Base-by-base conservation (phyloP, 2,888 invertebrate species). In the Microctonus aethiopoides region DNA sequence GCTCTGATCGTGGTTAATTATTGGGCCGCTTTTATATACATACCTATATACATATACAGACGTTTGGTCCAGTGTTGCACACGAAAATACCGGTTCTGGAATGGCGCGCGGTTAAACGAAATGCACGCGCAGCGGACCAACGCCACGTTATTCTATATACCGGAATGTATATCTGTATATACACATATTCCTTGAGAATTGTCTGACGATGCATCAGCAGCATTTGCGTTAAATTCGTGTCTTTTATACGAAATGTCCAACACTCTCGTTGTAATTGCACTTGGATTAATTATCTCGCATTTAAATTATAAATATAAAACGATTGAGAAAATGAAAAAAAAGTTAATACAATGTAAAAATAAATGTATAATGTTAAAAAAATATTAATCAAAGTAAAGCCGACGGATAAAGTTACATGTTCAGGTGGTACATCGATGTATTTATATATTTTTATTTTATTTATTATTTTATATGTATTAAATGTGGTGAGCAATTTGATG, bases 1-100 rank as follows among this genome's bases (percentile, higher is more conserved):
- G 81, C 81, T 81, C 79, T 72, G 80, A 82, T 85, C 82, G 80
- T 76, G 79, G 79, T 80, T 82, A 84, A 84, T 84, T 84, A 84
- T 83, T 82, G 78, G 80, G 76, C 78, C 78, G 79, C 80, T 83
- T 80, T 82, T 80, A 79, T 78, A 46, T 46, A 46, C 46, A 46
- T n/a, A n/a, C n/a, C n/a, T n/a, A n/a, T n/a, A n/a, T n/a, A n/a
- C n/a, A n/a, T n/a, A n/a, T n/a, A n/a, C n/a, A n/a, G n/a, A n/a
- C 46, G 46, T 46, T 74, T 68, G 54, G 74, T 69, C 72, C 72
- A 67, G 60, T 73, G 72, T 74, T 72, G 72, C 71, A 46, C 46
- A 72, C 68, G 68, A 69, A 71, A 70, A 70, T 70, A 70, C 70
- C 70, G 70, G 70, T 70, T 69, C 52, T 67, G 24, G 26, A 46